Base-by-base conservation (phyloP, 2,797 vertebrate species). In the Choloepus didactylus region DNA sequence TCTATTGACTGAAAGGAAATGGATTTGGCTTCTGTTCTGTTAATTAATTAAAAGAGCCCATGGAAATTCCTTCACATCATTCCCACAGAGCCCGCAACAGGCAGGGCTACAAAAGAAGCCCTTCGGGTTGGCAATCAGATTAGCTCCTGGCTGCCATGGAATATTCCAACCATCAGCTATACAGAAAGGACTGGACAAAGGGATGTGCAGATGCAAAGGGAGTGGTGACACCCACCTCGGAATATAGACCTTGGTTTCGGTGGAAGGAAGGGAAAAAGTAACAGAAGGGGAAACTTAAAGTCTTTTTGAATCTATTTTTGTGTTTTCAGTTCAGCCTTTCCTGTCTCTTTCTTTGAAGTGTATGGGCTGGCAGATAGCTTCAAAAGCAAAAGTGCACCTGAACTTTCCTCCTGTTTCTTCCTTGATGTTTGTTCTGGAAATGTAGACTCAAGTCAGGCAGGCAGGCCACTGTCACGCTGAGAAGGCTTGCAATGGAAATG, bases 251-350 rank as follows among this genome's bases (percentile, higher is more conserved):
- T 60, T 12, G 5, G 62, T 27, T 81, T 93, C 60, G 64, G 31
- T 91, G 89, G 31, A 90, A 84, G 66, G 75, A 88, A 91, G 49
- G 54, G 41, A 73, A 87, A 54, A 62, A 25, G 75, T 75, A 96
- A 89, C 49, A 54, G 91, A 91, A 96, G 29, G 92, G 59, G 77
- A 97, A 95, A 54, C 23, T 95, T 64, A 94, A 97, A 90, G 29
- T 25, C 56, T 21, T 73, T 80, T 86, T 87, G 70, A 64, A 95
- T 93, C 69, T 95, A 95, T 96, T 93, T 95, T 96, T 64, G 93
- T 93, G 70, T 89, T 90, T 95, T 64, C 56, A 73, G n/a, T 80
- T 80, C 73, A 85, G 81, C 77, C 51, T 90, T 93, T 93, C 46
- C 73, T 66, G 51, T 75, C 44, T 76, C 80, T 80, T 69, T 90